Conservation (phyloP, 2,113 vertebrate genomes). For the Vombatus ursinus region DNA sequence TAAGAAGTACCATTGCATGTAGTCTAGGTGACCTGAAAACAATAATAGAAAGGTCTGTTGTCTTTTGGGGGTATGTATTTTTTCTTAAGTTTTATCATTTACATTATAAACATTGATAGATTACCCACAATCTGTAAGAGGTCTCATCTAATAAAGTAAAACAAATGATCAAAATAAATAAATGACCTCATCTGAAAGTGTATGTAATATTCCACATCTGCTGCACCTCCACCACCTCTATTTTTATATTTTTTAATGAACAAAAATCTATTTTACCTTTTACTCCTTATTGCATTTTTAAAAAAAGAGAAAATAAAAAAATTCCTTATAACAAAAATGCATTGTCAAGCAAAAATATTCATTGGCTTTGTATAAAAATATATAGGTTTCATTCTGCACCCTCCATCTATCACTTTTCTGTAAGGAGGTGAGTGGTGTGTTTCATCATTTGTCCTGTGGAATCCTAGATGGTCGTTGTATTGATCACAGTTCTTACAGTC, state of each 20-base stretch:
- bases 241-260: background rate
- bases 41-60: background rate
- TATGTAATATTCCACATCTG: background rate
- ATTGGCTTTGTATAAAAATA: background rate
- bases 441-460: background rate
- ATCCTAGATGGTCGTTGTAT: background rate
- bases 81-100: background rate
- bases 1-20: background rate
- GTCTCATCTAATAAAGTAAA: background rate
- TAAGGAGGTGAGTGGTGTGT: background rate
- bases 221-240: background rate
- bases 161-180: background rate
- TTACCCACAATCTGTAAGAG: background rate
- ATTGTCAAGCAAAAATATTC: background rate
- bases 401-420: background rate
- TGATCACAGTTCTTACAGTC: background rate
- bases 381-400: background rate
- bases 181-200: background rate
- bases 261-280: background rate
- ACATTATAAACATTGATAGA: background rate
- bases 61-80: background rate
- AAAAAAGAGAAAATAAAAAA: background rate
- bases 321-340: background rate
- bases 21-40: background rate
- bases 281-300: background rate